phyloP scores from a whole-genome alignment of 2,113 vertebrate genomes.

The Phrynosoma blainvillii region DNA sequence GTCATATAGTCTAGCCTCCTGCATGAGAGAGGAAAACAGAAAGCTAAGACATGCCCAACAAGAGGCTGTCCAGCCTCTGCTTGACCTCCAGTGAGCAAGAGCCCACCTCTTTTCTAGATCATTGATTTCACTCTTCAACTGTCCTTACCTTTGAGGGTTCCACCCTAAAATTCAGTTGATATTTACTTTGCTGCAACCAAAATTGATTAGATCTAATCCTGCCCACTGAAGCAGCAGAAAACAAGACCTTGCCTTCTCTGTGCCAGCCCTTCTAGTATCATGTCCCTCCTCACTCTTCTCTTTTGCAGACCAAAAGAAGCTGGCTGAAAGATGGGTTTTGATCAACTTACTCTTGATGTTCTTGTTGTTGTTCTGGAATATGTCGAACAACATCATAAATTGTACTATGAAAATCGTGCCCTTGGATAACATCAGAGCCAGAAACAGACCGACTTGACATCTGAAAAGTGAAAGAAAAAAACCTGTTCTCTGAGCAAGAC shows the following conservation, averaged over 20 bases:
- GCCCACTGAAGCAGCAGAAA: neutral
- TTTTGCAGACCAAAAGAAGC: neutral
- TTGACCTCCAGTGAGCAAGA: neutral
- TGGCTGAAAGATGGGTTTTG: neutral
- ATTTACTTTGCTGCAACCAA: neutral
- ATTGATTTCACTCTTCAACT: too few species aligned
- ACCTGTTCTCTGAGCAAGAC: constrained; percentile 43
- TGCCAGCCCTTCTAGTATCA: neutral
- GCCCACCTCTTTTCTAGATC: neutral
- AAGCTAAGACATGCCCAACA: neutral
- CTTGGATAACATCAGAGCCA: constrained; percentile 51
- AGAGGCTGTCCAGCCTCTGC: neutral
- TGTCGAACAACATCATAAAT: constrained; percentile 81
- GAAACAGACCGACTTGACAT: constrained; percentile 58
- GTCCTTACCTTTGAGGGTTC: neutral
- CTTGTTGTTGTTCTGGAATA: constrained; percentile 71
- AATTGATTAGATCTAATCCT: neutral
- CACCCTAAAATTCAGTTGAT: neutral
- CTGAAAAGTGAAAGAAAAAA: constrained; percentile 61
- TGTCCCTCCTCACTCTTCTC: neutral
- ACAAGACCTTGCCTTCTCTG: neutral
- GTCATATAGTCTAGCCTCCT: neutral
- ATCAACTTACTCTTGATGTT: constrained; percentile 72
- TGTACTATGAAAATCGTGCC: constrained; percentile 67
- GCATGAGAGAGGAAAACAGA: neutral